These are phyloP conservation scores for Drosophila barbarae DNA, from an alignment of 2,888 invertebrate genomes.

Conservation along the genomic window DNA sequence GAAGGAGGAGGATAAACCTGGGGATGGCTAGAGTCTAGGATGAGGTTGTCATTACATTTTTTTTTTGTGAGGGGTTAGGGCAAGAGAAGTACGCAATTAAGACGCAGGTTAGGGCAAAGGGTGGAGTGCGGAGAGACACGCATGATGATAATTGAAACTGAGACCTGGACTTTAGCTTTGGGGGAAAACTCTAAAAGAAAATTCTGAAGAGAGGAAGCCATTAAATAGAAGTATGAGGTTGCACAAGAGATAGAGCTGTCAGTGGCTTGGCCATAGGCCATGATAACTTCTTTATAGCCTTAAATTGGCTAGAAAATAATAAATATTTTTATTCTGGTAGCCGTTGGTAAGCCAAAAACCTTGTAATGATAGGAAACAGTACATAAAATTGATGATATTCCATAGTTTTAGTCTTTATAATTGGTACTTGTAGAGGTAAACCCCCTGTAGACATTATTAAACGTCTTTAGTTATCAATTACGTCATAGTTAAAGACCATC, in stretches of 20 bases:
- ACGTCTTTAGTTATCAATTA: background rate
- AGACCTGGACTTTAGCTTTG: background rate
- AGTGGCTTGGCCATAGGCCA: too few species aligned
- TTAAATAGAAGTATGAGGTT: conserved; percentile 15
- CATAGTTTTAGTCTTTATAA: background rate
- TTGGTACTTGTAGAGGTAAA: too few species aligned
- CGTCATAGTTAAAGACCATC: conserved; percentile 6
- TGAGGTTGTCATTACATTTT: conserved; percentile 41
- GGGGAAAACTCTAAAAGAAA: conserved; percentile 12
- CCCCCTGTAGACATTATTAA: background rate
- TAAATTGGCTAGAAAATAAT: background rate
- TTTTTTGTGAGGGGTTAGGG: conserved; percentile 1
- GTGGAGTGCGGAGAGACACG: conserved; percentile 5
- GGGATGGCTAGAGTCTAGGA: conserved; percentile 2
- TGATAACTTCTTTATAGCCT: conserved; percentile 8
- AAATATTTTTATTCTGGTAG: background rate
- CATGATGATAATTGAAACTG: conserved; percentile 38
- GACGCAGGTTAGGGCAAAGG: conserved; percentile 2
- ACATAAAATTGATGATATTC: too few species aligned
- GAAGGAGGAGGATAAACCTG: background rate
- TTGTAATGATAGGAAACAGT: background rate
- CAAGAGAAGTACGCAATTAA: conserved; percentile 29
- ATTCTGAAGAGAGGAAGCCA: conserved; percentile 9
- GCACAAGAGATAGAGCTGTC: conserved; percentile 8
- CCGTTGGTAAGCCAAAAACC: background rate